Conservation (phyloP, 1,140 invertebrate genomes). For the Drosophila varians region DNA sequence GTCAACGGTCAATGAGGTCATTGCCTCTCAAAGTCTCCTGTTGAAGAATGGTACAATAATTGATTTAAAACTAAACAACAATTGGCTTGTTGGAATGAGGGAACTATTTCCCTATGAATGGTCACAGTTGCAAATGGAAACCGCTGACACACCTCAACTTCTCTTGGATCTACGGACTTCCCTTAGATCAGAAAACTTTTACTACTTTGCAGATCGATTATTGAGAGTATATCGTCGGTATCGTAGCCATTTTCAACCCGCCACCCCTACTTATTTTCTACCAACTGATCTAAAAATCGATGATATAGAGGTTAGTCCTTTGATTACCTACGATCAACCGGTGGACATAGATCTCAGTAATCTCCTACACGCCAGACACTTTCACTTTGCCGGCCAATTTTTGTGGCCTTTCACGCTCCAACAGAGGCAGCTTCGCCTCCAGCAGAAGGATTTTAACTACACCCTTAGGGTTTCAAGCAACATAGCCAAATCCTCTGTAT, state of each 20-base stretch:
- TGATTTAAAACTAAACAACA: slow-evolving; percentile 13
- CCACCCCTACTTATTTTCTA: not conserved
- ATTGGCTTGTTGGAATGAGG: slow-evolving; percentile 25
- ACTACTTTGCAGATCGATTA: slow-evolving; percentile 32
- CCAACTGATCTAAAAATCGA: slow-evolving; percentile 25
- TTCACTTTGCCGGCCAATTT: slow-evolving; percentile 33
- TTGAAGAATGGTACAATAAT: slow-evolving; percentile 26
- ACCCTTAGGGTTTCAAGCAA: slow-evolving; percentile 35
- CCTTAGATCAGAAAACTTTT: slow-evolving; percentile 32
- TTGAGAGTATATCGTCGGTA: slow-evolving; percentile 27
- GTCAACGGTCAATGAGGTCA: not conserved
- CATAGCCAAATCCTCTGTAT: slow-evolving; percentile 42
- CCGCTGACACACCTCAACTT: not conserved
- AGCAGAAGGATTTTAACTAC: slow-evolving; percentile 39
- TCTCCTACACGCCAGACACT: slow-evolving; percentile 29
- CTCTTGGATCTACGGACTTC: slow-evolving; percentile 29
- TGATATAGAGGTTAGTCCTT: slow-evolving; percentile 1
- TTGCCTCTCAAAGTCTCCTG: not conserved
- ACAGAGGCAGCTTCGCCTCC: slow-evolving; percentile 14
- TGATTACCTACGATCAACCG: slow-evolving; percentile 40
- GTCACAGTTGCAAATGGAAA: slow-evolving; percentile 1
- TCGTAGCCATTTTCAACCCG: slow-evolving; percentile 11
- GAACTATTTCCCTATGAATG: slow-evolving; percentile 49
- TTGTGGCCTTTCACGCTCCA: slow-evolving; percentile 47
- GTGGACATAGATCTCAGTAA: slow-evolving; percentile 54